Evolutionary conservation across 2,797 vertebrate species (phyloP).

Genomic region (Zenarchopterus dispar): DNA sequence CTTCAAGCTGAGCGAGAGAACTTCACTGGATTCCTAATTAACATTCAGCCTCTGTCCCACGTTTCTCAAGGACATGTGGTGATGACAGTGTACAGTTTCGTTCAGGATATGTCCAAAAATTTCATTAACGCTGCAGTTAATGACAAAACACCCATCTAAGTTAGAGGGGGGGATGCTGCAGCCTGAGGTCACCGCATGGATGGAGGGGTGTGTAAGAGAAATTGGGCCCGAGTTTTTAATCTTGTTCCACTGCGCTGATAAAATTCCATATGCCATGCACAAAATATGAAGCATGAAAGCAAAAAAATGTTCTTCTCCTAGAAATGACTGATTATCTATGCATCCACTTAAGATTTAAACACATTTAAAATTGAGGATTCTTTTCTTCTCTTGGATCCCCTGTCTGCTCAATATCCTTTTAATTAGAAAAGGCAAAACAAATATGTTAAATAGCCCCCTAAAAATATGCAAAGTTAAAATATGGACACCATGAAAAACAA

Average conservation of each 20-base stretch:
- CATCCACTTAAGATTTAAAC: too few relatives aligned
- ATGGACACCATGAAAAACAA: too few relatives aligned
- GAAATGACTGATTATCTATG: too few relatives aligned
- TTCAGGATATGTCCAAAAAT: constrained; percentile 39
- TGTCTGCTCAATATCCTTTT: too few relatives aligned
- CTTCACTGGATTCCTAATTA: constrained; percentile 80
- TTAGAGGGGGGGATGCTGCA: constrained; percentile 39
- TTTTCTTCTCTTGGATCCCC: too few relatives aligned
- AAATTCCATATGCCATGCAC: constrained; percentile 1
- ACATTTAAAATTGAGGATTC: too few relatives aligned
- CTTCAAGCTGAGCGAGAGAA: constrained; percentile 75
- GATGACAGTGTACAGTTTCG: constrained; percentile 39
- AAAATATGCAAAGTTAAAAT: too few relatives aligned
- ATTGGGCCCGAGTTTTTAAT: not conserved
- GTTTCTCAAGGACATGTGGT: constrained; percentile 64
- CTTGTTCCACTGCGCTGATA: constrained; percentile 9
- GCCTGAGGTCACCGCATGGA: constrained; percentile 27
- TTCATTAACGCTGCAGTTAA: constrained; percentile 70
- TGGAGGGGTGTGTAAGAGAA: constrained; percentile 17
- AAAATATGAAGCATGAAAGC: not conserved
- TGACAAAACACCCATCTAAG: constrained; percentile 48
- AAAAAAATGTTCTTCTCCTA: too few relatives aligned
- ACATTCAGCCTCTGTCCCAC: constrained; percentile 76
- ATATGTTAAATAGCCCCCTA: not conserved
- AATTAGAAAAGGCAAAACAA: not conserved